These are phyloP conservation scores for Geococcyx californianus DNA, from an alignment of 2,113 vertebrate species.

Conservation along the genomic window DNA sequence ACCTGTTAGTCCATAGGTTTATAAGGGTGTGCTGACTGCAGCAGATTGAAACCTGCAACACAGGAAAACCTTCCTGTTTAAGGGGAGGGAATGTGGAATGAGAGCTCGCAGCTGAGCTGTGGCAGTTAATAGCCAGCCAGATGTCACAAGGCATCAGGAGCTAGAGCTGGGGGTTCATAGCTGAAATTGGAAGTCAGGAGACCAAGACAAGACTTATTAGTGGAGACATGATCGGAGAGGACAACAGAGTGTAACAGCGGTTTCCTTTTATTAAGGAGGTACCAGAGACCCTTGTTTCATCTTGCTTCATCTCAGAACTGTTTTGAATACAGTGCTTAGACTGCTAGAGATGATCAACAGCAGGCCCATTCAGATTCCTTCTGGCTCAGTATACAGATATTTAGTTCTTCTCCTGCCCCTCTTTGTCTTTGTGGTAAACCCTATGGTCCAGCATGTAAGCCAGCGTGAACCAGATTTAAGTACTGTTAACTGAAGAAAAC, in stretches of 20 bases:
- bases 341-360: not conserved
- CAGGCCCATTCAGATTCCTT: not conserved
- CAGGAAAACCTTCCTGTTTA: not conserved
- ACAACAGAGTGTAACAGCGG: not conserved
- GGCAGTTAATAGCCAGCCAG: not conserved
- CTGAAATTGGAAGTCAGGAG: not conserved
- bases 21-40: not conserved
- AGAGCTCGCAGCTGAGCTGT: not conserved
- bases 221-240: not conserved
- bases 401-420: not conserved
- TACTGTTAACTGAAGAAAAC: not conserved
- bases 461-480: rapidly evolving
- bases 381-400: not conserved
- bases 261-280: not conserved
- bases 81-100: not conserved
- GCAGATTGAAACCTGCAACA: not conserved
- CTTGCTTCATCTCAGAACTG: not conserved
- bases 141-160: not conserved
- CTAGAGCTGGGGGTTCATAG: not conserved
- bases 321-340: not conserved
- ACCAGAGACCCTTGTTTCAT: not conserved
- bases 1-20: not conserved
- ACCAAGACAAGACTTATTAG: not conserved
- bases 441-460: not conserved
- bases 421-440: not conserved